phyloP scores from a whole-genome alignment of 2,797 vertebrate genomes.

The Enteromius radiatus region DNA sequence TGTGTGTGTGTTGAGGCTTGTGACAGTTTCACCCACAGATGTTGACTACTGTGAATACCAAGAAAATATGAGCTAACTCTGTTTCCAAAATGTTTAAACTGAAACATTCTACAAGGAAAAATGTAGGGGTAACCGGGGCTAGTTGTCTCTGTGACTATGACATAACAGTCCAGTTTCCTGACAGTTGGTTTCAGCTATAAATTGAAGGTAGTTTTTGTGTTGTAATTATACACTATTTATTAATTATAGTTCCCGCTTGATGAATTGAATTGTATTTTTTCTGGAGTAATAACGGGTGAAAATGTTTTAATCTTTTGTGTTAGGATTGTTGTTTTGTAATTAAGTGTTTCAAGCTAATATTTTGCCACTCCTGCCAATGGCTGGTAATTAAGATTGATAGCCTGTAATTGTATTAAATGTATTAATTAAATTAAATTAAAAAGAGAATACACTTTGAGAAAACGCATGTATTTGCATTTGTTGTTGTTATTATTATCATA shows the following conservation, averaged over 20 bases:
- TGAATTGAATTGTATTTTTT: background rate
- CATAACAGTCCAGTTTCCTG: background rate
- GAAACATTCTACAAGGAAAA: constrained; percentile 5
- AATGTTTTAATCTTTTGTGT: background rate
- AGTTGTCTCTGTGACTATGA: background rate
- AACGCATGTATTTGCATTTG: background rate
- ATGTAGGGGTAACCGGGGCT: background rate
- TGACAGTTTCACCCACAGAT: background rate
- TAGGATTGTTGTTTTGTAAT: background rate
- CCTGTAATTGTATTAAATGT: too few species aligned
- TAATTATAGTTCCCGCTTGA: background rate
- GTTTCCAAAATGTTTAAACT: constrained; percentile 6
- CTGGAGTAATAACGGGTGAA: background rate
- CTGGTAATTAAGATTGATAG: background rate
- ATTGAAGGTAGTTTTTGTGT: background rate
- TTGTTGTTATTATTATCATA: background rate
- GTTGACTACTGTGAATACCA: background rate
- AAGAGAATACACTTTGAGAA: background rate
- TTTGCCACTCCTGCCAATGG: background rate
- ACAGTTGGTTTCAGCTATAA: background rate
- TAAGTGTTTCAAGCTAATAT: background rate
- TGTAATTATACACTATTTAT: background rate
- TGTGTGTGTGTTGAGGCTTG: background rate
- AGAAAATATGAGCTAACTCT: background rate
- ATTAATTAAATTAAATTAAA: too few species aligned